These are phyloP conservation scores for Artibeus jamaicensis DNA, from an alignment of 2,797 vertebrate genomes.

Conservation along the genomic window DNA sequence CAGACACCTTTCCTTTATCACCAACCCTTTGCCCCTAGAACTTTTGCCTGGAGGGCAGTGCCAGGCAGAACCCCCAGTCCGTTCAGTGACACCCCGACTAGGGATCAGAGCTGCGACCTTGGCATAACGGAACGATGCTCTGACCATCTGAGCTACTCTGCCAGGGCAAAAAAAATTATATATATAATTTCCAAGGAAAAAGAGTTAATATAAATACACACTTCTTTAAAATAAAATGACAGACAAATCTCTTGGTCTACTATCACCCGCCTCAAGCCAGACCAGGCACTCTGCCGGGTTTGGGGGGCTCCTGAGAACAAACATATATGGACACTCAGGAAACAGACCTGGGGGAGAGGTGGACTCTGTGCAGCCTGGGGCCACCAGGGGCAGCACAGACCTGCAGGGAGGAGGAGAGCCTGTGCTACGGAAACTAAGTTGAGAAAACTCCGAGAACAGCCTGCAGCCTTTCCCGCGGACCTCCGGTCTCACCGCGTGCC, in stretches of 20 bases:
- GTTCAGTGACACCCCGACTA: not conserved
- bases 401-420: not conserved
- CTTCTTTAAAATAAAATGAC: conserved; percentile 77
- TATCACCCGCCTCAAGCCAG: not conserved
- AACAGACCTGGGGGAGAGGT: not conserved
- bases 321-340: not conserved
- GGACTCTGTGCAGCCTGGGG: no score
- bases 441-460: not conserved
- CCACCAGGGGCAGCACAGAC: not conserved
- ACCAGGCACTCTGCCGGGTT: not conserved
- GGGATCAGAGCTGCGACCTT: not conserved
- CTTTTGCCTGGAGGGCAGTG: no score
- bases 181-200: conserved; percentile 83
- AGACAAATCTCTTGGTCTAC: not conserved
- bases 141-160: not conserved
- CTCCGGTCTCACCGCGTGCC: no score
- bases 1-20: no score
- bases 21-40: no score
- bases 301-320: not conserved
- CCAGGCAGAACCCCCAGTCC: no score
- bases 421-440: not conserved
- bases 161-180: conserved; percentile 71
- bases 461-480: no score
- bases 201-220: conserved; percentile 79
- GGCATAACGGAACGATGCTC: not conserved